Conservation (phyloP, 2,888 invertebrate genomes). For the Dermolepida albohirtum region DNA sequence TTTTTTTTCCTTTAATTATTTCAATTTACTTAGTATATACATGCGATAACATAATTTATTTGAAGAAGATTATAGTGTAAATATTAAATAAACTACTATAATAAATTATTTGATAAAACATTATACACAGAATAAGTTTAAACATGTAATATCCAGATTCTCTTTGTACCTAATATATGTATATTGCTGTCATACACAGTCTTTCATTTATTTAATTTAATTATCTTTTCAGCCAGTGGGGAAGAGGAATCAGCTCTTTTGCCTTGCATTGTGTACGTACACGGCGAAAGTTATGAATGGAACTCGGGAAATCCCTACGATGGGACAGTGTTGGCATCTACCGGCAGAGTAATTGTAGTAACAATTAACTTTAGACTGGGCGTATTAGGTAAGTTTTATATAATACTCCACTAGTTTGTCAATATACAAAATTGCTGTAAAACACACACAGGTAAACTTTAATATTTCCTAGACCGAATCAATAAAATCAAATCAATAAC, state of each 20-base stretch:
- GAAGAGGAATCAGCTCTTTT: constrained; percentile 70
- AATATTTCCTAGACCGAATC: no score
- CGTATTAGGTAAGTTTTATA: constrained; percentile 77
- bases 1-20: no score
- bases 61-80: no score
- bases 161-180: constrained; percentile 1
- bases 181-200: constrained; percentile 2
- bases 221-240: constrained; percentile 65
- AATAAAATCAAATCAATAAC: no score
- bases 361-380: constrained; percentile 93
- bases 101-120: no score
- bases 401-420: no score
- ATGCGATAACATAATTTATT: no score
- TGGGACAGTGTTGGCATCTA: constrained; percentile 93
- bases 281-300: constrained; percentile 97
- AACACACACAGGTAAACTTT: no score
- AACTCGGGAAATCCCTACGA: constrained; percentile 98
- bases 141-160: background rate
- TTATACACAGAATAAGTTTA: no score
- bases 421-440: no score
- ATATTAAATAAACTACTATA: no score
- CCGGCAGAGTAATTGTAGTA: constrained; percentile 89
- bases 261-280: constrained; percentile 90
- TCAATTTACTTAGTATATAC: no score
- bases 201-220: constrained; percentile 26